phyloP scores from a whole-genome alignment of 2,113 vertebrate species.

The Neotragus moschatus region DNA sequence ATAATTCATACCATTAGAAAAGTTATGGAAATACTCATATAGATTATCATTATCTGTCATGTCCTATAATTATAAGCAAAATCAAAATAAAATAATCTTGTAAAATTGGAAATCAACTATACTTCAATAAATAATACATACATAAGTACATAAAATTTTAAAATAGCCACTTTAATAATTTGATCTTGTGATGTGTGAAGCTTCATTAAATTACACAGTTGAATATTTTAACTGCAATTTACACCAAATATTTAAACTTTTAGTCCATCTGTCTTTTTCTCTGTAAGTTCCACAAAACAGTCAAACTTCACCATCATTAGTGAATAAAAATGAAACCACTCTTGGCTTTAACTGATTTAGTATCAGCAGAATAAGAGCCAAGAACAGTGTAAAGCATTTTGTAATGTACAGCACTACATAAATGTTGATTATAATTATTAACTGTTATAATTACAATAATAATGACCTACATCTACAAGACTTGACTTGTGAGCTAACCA shows the following conservation, averaged over 20 bases:
- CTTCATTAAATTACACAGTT: background rate
- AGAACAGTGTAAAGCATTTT: slow-evolving; percentile 35
- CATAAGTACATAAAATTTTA: background rate
- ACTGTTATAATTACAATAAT: slow-evolving; percentile 40
- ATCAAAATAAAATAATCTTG: slow-evolving; percentile 9
- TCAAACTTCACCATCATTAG: slow-evolving; percentile 27
- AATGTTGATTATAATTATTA: slow-evolving; percentile 58
- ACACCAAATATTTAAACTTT: slow-evolving; percentile 33
- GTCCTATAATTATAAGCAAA: background rate
- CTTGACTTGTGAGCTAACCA: slow-evolving; percentile 39
- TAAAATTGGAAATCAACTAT: background rate
- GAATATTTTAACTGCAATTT: slow-evolving; percentile 20
- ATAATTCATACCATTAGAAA: slow-evolving; percentile 5
- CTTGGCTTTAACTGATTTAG: slow-evolving; percentile 28
- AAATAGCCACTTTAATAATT: background rate
- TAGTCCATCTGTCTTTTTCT: slow-evolving; percentile 25
- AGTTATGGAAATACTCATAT: background rate
- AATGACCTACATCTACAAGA: slow-evolving; percentile 16
- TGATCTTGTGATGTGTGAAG: background rate
- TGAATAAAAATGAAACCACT: slow-evolving; percentile 36
- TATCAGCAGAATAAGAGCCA: background rate
- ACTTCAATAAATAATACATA: background rate
- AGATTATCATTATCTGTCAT: background rate
- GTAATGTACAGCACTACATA: background rate
- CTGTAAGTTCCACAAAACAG: background rate